These are phyloP conservation scores for Branchinecta lynchi DNA, from an alignment of 1,140 invertebrate species.

Conservation along the genomic window DNA sequence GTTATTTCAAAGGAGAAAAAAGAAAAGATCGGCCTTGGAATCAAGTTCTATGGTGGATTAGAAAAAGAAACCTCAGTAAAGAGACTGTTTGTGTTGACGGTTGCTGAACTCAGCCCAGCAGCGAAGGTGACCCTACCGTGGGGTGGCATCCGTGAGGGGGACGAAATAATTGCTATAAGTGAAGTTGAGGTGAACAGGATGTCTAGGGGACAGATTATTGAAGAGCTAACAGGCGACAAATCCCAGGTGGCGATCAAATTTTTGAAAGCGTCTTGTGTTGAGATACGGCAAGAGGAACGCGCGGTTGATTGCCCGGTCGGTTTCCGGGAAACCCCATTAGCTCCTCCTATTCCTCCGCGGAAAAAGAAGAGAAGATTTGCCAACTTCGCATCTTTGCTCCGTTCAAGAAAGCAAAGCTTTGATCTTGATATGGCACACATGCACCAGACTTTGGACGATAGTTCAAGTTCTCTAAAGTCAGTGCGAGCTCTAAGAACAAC, in stretches of 20 bases:
- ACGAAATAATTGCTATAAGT: constrained; percentile 76
- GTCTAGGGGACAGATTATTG: constrained; percentile 51
- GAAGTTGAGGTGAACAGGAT: constrained; percentile 52
- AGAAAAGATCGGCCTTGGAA: constrained; percentile 70
- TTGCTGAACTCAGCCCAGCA: constrained; percentile 70
- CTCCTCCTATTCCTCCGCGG: background rate
- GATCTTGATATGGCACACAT: background rate
- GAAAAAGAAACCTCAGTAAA: constrained; percentile 45
- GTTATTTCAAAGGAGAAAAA: background rate
- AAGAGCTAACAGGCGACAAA: constrained; percentile 13
- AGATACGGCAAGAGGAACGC: background rate
- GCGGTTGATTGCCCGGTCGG: background rate
- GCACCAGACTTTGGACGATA: background rate
- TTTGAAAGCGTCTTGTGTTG: background rate
- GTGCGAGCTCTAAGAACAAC: too few relatives aligned
- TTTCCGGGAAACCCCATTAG: background rate
- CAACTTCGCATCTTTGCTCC: background rate
- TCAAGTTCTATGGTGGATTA: constrained; percentile 72
- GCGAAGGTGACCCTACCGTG: constrained; percentile 57
- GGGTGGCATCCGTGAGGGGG: constrained; percentile 60
- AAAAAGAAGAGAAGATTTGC: background rate
- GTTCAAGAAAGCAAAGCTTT: background rate
- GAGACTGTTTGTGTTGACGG: constrained; percentile 69
- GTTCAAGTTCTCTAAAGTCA: too few relatives aligned
- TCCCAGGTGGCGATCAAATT: background rate